Evolutionary conservation across 2,888 invertebrate species (phyloP).

Genomic region (Luffia ferchaultella): DNA sequence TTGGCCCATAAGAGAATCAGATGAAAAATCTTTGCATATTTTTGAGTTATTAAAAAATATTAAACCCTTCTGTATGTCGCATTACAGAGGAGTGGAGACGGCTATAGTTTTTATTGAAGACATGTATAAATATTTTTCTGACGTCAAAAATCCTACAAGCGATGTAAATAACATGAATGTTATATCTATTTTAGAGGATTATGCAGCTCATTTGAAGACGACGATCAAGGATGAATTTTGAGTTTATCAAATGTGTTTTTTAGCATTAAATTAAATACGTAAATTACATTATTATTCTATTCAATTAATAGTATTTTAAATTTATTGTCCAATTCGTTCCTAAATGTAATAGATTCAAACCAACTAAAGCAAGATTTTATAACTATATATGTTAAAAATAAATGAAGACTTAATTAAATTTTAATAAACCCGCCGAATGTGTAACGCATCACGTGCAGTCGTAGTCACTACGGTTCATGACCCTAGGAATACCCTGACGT

Average conservation of each 20-base stretch:
- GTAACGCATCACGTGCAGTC: no score
- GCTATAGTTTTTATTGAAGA: slow-evolving; percentile 14
- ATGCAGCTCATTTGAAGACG: slow-evolving; percentile 22
- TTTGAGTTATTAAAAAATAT: slow-evolving; percentile 32
- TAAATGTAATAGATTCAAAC: no score
- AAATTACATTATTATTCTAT: not conserved
- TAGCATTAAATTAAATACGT: slow-evolving; percentile 1
- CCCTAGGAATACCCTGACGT: no score
- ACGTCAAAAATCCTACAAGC: slow-evolving; percentile 3
- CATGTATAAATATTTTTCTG: slow-evolving; percentile 3
- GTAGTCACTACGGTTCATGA: no score
- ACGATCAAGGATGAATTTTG: slow-evolving; percentile 34
- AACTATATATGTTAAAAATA: no score
- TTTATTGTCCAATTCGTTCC: no score
- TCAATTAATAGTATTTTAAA: not conserved
- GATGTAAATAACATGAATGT: slow-evolving; percentile 25
- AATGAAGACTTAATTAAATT: no score
- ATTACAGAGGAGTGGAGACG: slow-evolving; percentile 24
- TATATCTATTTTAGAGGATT: slow-evolving; percentile 25
- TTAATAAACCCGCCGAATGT: no score
- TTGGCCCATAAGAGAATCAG: slow-evolving; percentile 21
- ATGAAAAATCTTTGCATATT: slow-evolving; percentile 24
- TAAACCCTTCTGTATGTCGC: slow-evolving; percentile 31
- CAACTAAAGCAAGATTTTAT: no score
- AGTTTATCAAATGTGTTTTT: slow-evolving; percentile 9